phyloP scores from a whole-genome alignment of 2,888 invertebrate genomes.

The Diadegma fenestrale region DNA sequence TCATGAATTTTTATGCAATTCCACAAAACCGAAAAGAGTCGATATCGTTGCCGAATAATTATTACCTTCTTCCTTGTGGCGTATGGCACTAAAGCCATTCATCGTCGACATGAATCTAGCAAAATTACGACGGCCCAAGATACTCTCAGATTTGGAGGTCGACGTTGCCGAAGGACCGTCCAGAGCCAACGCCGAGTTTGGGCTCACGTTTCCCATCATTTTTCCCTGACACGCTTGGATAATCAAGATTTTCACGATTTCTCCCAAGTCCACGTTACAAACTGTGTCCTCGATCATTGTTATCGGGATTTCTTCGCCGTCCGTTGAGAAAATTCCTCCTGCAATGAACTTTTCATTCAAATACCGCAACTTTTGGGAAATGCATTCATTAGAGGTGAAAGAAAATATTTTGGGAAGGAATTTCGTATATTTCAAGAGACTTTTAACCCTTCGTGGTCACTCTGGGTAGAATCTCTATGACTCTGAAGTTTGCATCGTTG shows the following conservation, averaged over 20 bases:
- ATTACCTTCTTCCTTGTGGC: conserved; percentile 73
- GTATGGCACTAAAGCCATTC: conserved; percentile 73
- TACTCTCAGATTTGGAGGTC: not conserved
- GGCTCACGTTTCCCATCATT: conserved; percentile 63
- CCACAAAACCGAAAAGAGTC: not conserved
- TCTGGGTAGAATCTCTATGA: no score
- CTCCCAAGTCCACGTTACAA: conserved; percentile 82
- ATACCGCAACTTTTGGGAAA: not conserved
- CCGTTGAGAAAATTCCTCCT: conserved; percentile 85
- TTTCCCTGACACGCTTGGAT: conserved; percentile 87
- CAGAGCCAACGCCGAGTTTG: conserved; percentile 36
- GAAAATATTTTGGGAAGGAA: not conserved
- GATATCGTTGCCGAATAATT: not conserved
- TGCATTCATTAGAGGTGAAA: not conserved
- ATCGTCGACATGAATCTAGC: conserved; percentile 76
- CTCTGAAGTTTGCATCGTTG: no score
- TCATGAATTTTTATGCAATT: not conserved
- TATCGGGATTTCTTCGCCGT: conserved; percentile 85
- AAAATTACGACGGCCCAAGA: conserved; percentile 64
- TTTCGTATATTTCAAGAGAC: not conserved
- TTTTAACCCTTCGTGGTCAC: no score
- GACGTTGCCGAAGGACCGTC: conserved; percentile 46
- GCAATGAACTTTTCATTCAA: not conserved
- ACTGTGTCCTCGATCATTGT: conserved; percentile 85
- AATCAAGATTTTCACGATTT: conserved; percentile 87